Evolutionary conservation across 2,888 invertebrate species (phyloP), one percentile per base, ranked within the genome.

Genomic region (Ophioninae sp.): DNA sequence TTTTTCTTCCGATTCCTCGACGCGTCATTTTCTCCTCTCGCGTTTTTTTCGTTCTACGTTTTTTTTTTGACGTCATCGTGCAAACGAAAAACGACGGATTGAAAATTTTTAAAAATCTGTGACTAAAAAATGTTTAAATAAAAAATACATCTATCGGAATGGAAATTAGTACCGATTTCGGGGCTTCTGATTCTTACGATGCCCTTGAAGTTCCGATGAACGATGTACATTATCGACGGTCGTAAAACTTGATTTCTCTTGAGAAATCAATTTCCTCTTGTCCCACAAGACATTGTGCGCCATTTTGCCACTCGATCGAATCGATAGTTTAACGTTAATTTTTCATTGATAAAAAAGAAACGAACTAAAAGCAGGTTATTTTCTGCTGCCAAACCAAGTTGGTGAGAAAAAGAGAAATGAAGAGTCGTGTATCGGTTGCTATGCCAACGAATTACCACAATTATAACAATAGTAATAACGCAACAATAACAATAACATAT

Each of bases 381-480:
- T 8, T n/a, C 58, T 17, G 20, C 37, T 56, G 79, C 51, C 69
- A 41, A 20, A 59, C 22, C 6, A 37, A 61, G 13, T 63, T 68
- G 41, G 22, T 13, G 13, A 9, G 13, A 20, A 23, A 39, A 10
- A 44, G 44, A 59, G 72, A 69, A 79, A 67, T 65, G 13, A 71
- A 79, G 23, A 41, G 44, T 37, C 9, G 13, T 58, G 10, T n/a
- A 17, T 20, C 13, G 65, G 82, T 83, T 83, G 82, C 67, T 56
- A 83, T 79, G 79, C 75, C 61, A 75, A 37, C 79, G n/a, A 71
- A 68, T 68, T 17, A 72, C 2, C 37, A 41, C 10, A 17, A 20
- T 65, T n/a, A n/a, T n/a, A n/a, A n/a, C n/a, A 61, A 0, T 44
- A 17, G 5, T 6, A 37, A 44, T 23, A 13, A 41, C 8, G 5